These are phyloP conservation scores for Parauchenoglanis punctatus DNA, from an alignment of 2,797 vertebrate species.

Conservation along the genomic window DNA sequence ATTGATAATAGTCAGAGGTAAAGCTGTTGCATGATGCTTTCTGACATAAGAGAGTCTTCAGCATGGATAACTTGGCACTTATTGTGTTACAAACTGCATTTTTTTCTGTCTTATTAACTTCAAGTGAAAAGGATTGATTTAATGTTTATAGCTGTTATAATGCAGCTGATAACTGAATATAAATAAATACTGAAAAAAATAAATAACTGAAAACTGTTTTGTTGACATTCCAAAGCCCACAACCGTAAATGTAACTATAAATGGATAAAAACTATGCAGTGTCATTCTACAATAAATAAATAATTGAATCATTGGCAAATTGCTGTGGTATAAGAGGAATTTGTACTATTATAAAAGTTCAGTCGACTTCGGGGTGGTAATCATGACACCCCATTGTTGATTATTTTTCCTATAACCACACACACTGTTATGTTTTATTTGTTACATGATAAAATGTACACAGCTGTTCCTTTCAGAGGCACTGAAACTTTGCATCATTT, in stretches of 20 bases:
- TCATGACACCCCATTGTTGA: background rate
- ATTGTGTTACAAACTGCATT: background rate
- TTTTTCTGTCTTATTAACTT: background rate
- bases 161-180: background rate
- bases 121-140: background rate
- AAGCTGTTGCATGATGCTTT: background rate
- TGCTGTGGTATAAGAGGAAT: background rate
- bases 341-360: background rate
- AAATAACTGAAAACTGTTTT: background rate
- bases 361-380: background rate
- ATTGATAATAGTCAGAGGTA: background rate
- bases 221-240: background rate
- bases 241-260: background rate
- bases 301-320: background rate
- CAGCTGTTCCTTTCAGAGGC: conserved; percentile 19
- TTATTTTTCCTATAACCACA: background rate
- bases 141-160: background rate
- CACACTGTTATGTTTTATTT: background rate
- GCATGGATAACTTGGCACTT: background rate
- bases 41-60: background rate
- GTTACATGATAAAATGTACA: background rate
- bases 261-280: background rate
- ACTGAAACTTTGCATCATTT: conserved; percentile 29
- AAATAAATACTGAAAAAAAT: too few relatives aligned
- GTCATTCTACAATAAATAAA: background rate